phyloP scores from a whole-genome alignment of 2,113 vertebrate species.

The Bubalus kerabau region DNA sequence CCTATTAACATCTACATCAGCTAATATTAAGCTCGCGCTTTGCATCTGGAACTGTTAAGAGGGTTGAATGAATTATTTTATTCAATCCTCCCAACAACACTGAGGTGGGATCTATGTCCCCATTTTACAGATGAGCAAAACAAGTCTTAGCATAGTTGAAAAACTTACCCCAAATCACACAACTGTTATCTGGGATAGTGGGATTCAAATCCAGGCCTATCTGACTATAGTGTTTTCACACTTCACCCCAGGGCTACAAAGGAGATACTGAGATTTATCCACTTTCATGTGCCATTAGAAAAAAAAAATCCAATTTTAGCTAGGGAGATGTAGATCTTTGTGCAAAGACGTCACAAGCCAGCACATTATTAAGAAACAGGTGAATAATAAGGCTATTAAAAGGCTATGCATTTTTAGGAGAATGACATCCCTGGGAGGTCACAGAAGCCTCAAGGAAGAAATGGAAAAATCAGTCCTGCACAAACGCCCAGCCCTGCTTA shows the following conservation, averaged over 20 bases:
- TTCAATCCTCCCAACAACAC: neutral
- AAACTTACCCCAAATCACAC: neutral
- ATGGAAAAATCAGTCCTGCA: neutral
- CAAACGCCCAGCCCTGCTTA: neutral
- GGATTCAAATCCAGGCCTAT: neutral
- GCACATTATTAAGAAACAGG: neutral
- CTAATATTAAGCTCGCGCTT: neutral
- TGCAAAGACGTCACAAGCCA: neutral
- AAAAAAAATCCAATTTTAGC: neutral
- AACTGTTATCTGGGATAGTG: neutral
- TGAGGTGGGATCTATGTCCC: neutral
- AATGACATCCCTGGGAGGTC: neutral
- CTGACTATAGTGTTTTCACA: neutral
- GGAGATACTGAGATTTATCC: neutral
- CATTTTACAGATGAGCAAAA: constrained; percentile 16
- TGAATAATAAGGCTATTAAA: neutral
- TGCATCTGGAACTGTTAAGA: neutral
- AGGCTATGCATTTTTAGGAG: neutral
- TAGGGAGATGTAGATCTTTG: neutral
- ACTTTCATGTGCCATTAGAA: neutral
- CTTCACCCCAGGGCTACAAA: neutral
- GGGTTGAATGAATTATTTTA: neutral
- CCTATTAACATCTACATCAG: neutral
- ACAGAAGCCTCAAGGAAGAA: neutral
- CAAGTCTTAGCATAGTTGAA: neutral